phyloP scores from a whole-genome alignment of 2,113 vertebrate genomes.

The Protobothrops mucrosquamatus region DNA sequence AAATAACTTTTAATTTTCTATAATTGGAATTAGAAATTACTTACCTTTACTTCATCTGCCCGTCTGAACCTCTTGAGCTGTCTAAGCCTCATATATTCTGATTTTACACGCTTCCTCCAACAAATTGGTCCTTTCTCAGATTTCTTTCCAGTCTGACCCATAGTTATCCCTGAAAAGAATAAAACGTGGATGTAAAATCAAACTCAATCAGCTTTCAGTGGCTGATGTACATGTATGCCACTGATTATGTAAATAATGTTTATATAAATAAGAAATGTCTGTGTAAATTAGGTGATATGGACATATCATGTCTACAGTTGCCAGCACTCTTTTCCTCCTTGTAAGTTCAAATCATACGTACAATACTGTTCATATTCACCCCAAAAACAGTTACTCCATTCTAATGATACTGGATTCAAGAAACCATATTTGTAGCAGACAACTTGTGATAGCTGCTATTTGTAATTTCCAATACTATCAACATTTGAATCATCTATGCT shows the following conservation, averaged over 20 bases:
- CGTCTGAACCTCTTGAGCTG: slow-evolving; percentile 96
- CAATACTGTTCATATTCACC: neutral
- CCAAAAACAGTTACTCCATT: neutral
- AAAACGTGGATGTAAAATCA: slow-evolving; percentile 15
- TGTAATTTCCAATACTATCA: neutral
- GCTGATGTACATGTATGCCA: neutral
- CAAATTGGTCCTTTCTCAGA: slow-evolving; percentile 94
- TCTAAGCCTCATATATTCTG: slow-evolving; percentile 94
- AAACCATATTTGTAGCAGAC: neutral
- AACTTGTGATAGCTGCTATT: neutral
- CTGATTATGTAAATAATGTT: neutral
- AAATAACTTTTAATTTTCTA: neutral
- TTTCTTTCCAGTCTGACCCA: slow-evolving; percentile 97
- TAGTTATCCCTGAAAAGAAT: slow-evolving; percentile 76
- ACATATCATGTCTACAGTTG: neutral
- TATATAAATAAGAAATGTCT: neutral
- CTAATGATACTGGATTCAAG: neutral
- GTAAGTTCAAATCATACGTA: neutral
- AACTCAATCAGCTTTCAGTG: neutral
- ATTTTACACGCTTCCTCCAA: slow-evolving; percentile 97
- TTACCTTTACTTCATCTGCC: slow-evolving; percentile 91
- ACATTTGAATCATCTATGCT: no score
- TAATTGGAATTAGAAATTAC: neutral
- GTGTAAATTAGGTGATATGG: neutral
- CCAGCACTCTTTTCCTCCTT: neutral